These are phyloP conservation scores for Griposia aprilina DNA, from an alignment of 2,888 invertebrate genomes.

Conservation along the genomic window DNA sequence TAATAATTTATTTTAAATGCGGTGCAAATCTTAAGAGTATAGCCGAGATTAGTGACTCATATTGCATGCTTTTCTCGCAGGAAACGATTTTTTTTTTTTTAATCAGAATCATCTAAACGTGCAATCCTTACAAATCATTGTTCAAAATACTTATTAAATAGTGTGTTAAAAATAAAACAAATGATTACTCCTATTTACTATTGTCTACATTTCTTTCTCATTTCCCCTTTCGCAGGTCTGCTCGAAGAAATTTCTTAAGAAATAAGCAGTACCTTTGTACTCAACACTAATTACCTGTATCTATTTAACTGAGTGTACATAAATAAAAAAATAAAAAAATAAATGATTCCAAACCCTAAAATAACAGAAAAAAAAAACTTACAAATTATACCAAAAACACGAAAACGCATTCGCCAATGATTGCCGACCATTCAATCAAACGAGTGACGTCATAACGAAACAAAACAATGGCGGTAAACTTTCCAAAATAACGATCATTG, in stretches of 20 bases:
- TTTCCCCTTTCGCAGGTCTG: too few species aligned
- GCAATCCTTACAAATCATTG: not conserved
- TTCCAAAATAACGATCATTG: slow-evolving; percentile 64
- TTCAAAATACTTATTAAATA: not conserved
- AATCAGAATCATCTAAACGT: not conserved
- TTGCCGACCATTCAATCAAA: slow-evolving; percentile 62
- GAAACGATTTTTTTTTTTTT: too few species aligned
- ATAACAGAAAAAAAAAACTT: not conserved
- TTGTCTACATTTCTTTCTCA: too few species aligned
- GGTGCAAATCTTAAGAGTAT: not conserved
- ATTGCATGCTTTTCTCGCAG: not conserved
- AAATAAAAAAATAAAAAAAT: too few species aligned
- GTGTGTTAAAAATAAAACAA: not conserved
- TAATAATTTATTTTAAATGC: not conserved
- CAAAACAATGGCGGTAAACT: slow-evolving; percentile 65
- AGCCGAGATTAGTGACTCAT: not conserved
- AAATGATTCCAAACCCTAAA: not conserved
- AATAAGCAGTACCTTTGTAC: too few species aligned
- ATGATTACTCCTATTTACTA: too few species aligned
- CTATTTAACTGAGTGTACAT: too few species aligned
- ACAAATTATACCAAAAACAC: not conserved
- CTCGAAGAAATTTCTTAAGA: too few species aligned
- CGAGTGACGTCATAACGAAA: slow-evolving; percentile 53
- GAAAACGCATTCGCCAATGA: slow-evolving; percentile 34
- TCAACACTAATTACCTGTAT: too few species aligned